These are phyloP conservation scores for Propithecus coquereli DNA, from an alignment of 2,113 vertebrate species.

Conservation along the genomic window DNA sequence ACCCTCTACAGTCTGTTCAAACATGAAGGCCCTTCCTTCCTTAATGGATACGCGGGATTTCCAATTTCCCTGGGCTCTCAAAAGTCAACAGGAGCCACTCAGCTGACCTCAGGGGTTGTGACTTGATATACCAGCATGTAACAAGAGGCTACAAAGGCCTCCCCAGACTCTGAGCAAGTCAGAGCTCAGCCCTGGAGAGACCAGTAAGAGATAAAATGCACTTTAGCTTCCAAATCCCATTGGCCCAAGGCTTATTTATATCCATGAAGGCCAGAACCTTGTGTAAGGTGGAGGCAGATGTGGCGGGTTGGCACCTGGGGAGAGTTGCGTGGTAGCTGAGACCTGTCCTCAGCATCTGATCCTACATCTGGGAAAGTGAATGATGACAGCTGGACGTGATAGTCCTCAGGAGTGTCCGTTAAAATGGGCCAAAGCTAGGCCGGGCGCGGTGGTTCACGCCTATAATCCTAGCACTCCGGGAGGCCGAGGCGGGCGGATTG, in stretches of 20 bases:
- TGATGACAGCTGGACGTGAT: not conserved
- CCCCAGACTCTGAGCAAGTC: not conserved
- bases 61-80: not conserved
- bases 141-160: not conserved
- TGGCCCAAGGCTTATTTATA: not conserved
- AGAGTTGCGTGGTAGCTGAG: not conserved
- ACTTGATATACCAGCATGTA: not conserved
- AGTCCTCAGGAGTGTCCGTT: not conserved
- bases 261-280: not conserved
- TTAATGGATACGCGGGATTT: not conserved
- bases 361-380: not conserved
- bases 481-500: too few species aligned
- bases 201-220: not conserved
- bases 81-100: not conserved
- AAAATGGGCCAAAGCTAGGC: not conserved
- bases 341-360: not conserved
- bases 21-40: not conserved
- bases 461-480: too few species aligned
- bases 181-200: not conserved
- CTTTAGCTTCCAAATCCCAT: not conserved
- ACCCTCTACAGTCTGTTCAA: rapidly evolving
- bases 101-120: not conserved
- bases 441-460: too few species aligned
- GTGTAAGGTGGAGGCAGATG: not conserved
- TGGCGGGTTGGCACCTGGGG: not conserved